Conservation (phyloP, 2,888 invertebrate genomes). For the Drosophila longiperda region DNA sequence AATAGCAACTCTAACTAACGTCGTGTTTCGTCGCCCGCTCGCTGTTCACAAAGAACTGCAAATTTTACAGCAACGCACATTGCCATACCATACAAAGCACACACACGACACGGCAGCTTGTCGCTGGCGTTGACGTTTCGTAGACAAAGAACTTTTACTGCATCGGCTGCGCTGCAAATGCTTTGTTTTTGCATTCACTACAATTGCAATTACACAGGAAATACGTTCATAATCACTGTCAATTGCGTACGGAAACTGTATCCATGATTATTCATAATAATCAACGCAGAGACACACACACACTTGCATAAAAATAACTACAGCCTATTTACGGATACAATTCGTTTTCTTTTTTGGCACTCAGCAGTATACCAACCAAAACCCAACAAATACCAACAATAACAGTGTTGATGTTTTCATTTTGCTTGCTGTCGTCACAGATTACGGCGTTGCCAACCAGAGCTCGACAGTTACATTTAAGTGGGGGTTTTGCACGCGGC, state of each 20-base stretch:
- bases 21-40: constrained; percentile 20
- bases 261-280: constrained; percentile 42
- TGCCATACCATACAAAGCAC: constrained; percentile 7
- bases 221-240: constrained; percentile 27
- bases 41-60: constrained; percentile 54
- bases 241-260: constrained; percentile 43
- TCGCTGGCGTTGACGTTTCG: constrained; percentile 33
- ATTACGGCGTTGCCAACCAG: constrained; percentile 54
- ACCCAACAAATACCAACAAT: constrained; percentile 8
- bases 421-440: constrained; percentile 52
- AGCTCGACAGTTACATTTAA: constrained; percentile 34
- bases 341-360: constrained; percentile 29
- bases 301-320: constrained; percentile 32
- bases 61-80: constrained; percentile 46
- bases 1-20: constrained; percentile 48
- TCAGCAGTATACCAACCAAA: constrained; percentile 25
- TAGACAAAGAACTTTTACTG: constrained; percentile 62
- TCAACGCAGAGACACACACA: constrained; percentile 13
- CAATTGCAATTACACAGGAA: constrained; percentile 48
- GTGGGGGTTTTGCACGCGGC: constrained; percentile 8
- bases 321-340: constrained; percentile 36
- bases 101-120: not conserved
- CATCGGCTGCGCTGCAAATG: constrained; percentile 32
- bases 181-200: constrained; percentile 43
- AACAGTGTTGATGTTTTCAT: constrained; percentile 50